Conservation (phyloP, 2,797 vertebrate species). For the Percopsis omiscomaycus region DNA sequence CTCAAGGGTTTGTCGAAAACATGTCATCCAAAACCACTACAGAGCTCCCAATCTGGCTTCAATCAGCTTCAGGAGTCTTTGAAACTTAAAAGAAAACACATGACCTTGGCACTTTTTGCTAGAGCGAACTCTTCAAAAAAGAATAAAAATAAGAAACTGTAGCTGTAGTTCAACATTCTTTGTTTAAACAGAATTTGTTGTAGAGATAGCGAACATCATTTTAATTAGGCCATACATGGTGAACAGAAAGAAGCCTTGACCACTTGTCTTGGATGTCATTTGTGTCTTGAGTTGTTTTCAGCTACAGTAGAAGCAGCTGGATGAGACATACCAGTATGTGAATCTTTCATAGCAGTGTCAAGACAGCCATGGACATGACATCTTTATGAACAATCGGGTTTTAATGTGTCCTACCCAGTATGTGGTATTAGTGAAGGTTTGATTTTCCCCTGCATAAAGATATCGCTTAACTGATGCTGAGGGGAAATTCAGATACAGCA, state of each 20-base stretch:
- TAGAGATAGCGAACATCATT: conserved; percentile 8
- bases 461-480: too few species aligned
- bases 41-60: conserved; percentile 66
- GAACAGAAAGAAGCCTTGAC: conserved; percentile 40
- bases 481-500: too few species aligned
- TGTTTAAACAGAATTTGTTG: conserved; percentile 4
- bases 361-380: conserved; percentile 16
- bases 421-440: too few species aligned
- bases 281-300: conserved; percentile 64
- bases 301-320: conserved; percentile 59
- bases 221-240: conserved; percentile 26
- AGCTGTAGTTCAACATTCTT: conserved; percentile 15
- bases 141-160: conserved; percentile 5
- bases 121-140: conserved; percentile 37
- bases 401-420: too few species aligned
- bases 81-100: conserved; percentile 75
- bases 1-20: conserved; percentile 61
- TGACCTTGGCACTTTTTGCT: conserved; percentile 48
- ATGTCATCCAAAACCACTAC: conserved; percentile 75
- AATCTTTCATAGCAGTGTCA: conserved; percentile 52
- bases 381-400: not conserved
- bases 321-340: conserved; percentile 60
- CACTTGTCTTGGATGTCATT: conserved; percentile 48
- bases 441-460: too few species aligned
- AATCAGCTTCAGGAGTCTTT: conserved; percentile 70